phyloP scores from a whole-genome alignment of 1,140 invertebrate species.

The silkworm (Bombyx mori) region DNA sequence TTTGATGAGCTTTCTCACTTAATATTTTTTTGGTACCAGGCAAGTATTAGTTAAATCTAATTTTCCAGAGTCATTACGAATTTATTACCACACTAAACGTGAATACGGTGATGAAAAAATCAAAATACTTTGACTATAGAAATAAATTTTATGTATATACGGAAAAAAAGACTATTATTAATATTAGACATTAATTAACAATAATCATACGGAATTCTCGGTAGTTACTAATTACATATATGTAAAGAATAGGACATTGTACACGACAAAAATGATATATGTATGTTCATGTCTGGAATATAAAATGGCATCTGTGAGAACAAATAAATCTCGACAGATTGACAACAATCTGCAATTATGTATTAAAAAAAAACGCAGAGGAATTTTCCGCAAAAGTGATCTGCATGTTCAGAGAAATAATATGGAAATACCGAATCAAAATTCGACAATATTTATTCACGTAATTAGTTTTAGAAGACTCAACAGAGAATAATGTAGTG shows the following conservation, averaged over 20 bases:
- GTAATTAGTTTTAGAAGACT: too few relatives aligned
- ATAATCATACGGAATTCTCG: slow-evolving; percentile 15
- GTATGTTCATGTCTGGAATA: slow-evolving; percentile 6
- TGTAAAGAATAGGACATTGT: slow-evolving; percentile 42
- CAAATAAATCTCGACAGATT: slow-evolving; percentile 34
- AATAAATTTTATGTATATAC: too few relatives aligned
- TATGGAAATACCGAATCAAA: slow-evolving; percentile 2
- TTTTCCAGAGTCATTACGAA: too few relatives aligned
- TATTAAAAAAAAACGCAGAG: slow-evolving; percentile 23
- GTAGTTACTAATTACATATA: slow-evolving; percentile 32
- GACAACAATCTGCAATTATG: slow-evolving; percentile 36
- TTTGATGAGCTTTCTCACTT: too few relatives aligned
- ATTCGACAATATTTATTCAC: neutral
- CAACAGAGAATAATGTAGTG: too few relatives aligned
- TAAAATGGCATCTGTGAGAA: slow-evolving; percentile 43
- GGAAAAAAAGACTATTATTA: too few relatives aligned
- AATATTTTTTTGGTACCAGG: too few relatives aligned
- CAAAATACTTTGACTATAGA: too few relatives aligned
- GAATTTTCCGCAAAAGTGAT: slow-evolving; percentile 28
- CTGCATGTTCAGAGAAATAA: slow-evolving; percentile 17
- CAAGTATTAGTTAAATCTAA: too few relatives aligned
- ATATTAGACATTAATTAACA: too few relatives aligned
- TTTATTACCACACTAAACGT: too few relatives aligned
- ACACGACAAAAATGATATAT: neutral
- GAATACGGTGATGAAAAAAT: too few relatives aligned